phyloP scores from a whole-genome alignment of 2,888 invertebrate genomes.

The Caenorhabditis uteleia region DNA sequence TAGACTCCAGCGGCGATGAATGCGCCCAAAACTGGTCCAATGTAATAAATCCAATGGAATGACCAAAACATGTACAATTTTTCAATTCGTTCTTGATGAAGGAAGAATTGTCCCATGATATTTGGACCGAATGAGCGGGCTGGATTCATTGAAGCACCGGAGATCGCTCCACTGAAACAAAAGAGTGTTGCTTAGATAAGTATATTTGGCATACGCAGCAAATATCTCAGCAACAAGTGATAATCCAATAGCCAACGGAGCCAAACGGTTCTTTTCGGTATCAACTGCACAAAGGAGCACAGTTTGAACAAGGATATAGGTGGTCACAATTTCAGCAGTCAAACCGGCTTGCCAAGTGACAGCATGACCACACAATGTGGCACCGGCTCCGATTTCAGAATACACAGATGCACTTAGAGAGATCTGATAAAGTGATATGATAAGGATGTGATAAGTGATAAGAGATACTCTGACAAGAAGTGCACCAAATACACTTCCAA shows the following conservation, averaged over 20 bases:
- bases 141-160: conserved; percentile 72
- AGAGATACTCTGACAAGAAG: conserved; percentile 58
- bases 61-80: conserved; percentile 43
- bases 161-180: conserved; percentile 62
- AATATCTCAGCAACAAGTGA: conserved; percentile 69
- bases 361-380: conserved; percentile 33
- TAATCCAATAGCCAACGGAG: conserved; percentile 71
- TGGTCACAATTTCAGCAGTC: conserved; percentile 64
- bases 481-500: conserved; percentile 70
- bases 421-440: conserved; percentile 15
- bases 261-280: conserved; percentile 58
- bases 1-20: conserved; percentile 68
- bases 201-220: conserved; percentile 59
- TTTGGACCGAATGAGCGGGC: conserved; percentile 72
- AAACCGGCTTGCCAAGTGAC: conserved; percentile 48
- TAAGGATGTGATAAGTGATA: not conserved
- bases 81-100: conserved; percentile 18
- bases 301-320: conserved; percentile 69
- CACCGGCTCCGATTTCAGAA: conserved; percentile 29
- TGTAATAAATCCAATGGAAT: conserved; percentile 71
- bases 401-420: conserved; percentile 22
- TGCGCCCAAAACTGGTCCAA: conserved; percentile 70
- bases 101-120: conserved; percentile 53
- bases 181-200: not conserved
- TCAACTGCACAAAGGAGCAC: conserved; percentile 71